Percentiles rank a stretch among this genome's conserved stretches.
Conservation (phyloP, 2,113 vertebrate species). For the Tachysurus fulvidraco region DNA sequence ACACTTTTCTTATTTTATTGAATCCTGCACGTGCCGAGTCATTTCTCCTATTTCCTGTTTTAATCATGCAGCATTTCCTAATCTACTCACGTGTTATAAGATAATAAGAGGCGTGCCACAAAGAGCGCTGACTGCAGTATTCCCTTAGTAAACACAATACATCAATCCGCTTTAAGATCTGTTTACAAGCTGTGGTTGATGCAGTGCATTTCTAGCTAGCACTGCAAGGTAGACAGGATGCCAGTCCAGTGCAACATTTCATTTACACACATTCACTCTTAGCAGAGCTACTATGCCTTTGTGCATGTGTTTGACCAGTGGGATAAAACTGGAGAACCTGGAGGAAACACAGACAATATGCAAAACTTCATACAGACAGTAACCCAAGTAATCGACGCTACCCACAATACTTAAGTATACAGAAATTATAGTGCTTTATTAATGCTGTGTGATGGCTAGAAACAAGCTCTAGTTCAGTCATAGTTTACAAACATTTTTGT, state of each 20-base stretch:
- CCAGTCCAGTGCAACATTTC: background rate
- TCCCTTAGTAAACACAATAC: background rate
- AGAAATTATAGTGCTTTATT: background rate
- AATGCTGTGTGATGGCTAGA: background rate
- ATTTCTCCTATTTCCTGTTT: too few relatives aligned
- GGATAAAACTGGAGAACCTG: background rate
- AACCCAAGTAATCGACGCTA: background rate
- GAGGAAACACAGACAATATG: background rate
- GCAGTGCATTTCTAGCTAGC: background rate
- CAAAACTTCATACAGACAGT: background rate
- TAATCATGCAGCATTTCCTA: background rate
- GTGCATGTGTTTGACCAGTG: background rate
- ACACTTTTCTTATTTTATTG: background rate
- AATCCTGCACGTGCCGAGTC: background rate
- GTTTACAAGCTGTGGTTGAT: background rate
- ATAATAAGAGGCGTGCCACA: background rate
- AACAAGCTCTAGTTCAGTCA: background rate
- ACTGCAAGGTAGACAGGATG: background rate
- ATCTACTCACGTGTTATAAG: background rate
- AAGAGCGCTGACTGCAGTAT: background rate
- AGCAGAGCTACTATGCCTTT: background rate
- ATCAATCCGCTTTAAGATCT: background rate
- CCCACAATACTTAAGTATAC: background rate
- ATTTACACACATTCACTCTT: background rate
- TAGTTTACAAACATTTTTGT: background rate